Conservation (phyloP, 2,888 invertebrate species). For the Alviniconcha strummeri region DNA sequence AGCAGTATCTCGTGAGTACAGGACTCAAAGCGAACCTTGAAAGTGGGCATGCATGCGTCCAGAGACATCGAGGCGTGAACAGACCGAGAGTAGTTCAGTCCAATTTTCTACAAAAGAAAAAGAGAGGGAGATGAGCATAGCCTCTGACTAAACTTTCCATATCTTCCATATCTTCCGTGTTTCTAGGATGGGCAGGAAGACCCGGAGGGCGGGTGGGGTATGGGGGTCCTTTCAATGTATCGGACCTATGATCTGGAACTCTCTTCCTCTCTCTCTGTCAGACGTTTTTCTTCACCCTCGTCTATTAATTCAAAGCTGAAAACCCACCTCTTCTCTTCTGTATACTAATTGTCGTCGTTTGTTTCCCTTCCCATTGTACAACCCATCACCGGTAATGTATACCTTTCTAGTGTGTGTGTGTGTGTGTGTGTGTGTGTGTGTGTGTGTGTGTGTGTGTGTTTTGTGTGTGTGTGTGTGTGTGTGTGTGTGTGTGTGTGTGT, state of each 20-base stretch:
- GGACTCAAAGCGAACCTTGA: conserved; percentile 21
- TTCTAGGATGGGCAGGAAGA: too few species aligned
- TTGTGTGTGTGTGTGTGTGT: conserved; percentile 1
- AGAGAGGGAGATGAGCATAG: too few species aligned
- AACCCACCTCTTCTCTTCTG: too few species aligned
- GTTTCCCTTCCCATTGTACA: too few species aligned
- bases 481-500: not conserved
- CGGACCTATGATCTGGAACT: too few species aligned
- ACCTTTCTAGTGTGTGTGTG: not conserved
- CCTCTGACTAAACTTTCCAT: too few species aligned
- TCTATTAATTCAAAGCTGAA: not conserved
- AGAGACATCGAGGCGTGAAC: conserved; percentile 22
- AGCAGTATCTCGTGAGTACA: conserved; percentile 30
- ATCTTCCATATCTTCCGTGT: too few species aligned
- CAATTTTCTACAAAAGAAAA: not conserved
- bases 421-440: not conserved
- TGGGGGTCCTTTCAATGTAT: too few species aligned
- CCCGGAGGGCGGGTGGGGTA: too few species aligned
- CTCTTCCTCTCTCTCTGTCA: conserved; percentile 9
- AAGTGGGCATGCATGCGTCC: conserved; percentile 29
- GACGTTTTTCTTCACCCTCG: not conserved
- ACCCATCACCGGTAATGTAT: too few species aligned
- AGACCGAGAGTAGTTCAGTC: conserved; percentile 22
- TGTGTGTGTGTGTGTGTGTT: not conserved
- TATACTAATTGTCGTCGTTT: too few species aligned